Evolutionary conservation across 2,888 invertebrate species (phyloP).

Genomic region (Chymomyza caudatula): DNA sequence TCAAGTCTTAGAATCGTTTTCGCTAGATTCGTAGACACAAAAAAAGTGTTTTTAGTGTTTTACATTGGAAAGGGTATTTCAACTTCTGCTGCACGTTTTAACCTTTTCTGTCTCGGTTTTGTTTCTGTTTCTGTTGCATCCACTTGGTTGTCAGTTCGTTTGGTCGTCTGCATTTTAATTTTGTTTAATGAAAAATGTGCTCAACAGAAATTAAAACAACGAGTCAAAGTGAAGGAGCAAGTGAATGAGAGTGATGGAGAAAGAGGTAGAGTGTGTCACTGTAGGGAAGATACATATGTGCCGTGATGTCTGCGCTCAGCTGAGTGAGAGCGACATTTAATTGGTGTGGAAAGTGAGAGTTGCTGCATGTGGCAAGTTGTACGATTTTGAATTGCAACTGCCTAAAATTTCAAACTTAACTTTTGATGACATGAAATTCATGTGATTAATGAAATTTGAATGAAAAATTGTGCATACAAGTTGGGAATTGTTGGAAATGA

Average conservation of each 20-base stretch:
- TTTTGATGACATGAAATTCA: neutral
- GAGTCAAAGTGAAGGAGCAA: slow-evolving; percentile 22
- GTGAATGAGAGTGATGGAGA: neutral
- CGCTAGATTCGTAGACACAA: no score
- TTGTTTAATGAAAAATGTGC: slow-evolving; percentile 63
- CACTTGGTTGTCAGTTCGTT: neutral
- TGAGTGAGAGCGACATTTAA: neutral
- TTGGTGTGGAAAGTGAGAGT: neutral
- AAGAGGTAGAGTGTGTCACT: neutral
- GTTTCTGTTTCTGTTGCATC: neutral
- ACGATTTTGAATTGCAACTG: neutral
- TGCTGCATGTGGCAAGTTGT: neutral
- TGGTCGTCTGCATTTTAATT: slow-evolving; percentile 66
- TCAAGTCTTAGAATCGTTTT: no score
- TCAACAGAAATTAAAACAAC: slow-evolving; percentile 38
- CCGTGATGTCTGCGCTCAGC: neutral
- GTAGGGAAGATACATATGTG: no score
- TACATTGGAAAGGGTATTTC: neutral
- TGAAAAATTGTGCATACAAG: neutral
- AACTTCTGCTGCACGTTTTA: slow-evolving; percentile 11
- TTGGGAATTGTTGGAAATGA: neutral
- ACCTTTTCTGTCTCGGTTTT: slow-evolving; percentile 16
- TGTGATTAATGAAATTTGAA: neutral
- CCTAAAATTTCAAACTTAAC: neutral
- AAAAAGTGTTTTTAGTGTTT: no score